Base-by-base conservation (phyloP, 2,797 vertebrate species). In the Spinus pinus region DNA sequence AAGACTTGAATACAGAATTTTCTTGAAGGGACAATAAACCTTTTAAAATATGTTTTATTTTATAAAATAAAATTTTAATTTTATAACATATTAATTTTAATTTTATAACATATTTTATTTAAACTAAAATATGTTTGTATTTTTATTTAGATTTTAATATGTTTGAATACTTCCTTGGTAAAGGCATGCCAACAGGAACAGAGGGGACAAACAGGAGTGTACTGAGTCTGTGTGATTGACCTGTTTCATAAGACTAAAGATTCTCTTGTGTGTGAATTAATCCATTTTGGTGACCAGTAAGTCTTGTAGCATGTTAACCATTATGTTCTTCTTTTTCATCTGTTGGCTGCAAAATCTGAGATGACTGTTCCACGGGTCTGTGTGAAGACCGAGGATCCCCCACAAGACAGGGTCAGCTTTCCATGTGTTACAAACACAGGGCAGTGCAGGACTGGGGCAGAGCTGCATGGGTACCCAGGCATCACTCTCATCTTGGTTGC, bases 361-460 rank as follows among this genome's bases (percentile, higher is more conserved):
- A n/a, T 3, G 4, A 22, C 11, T 51, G 4, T 31, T 12, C 14
- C 0, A 0, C 37, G 25, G 13, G 5, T 70, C 62, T 81, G 2
- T 50, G 31, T 79, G 54, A 37, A 69, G 47, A 25, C 1, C 33
- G n/a, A 47, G n/a, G 12, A 47, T 23, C 9, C 3, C 9, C 16
- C 13, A 12, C 23, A 21, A 51, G 22, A 23, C 1, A 44, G 33
- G 1, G 0, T 54, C 41, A 49, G 21, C 18, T 79, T 65, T 88
- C 46, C 16, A 5, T 1, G 2, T 33, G 14, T 9, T 35, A 12
- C 10, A 46, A 33, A 31, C 46, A 27, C 0, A 0, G 37, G n/a
- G 23, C 37, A 90, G 2, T 31, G 37, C 39, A 35, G 30, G 57
- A 30, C 37, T 1, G 1, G 50, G 39, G 7, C 20, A 46, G 24